Base-by-base conservation (phyloP, 2,888 invertebrate species). In the Xestia c-nigrum region DNA sequence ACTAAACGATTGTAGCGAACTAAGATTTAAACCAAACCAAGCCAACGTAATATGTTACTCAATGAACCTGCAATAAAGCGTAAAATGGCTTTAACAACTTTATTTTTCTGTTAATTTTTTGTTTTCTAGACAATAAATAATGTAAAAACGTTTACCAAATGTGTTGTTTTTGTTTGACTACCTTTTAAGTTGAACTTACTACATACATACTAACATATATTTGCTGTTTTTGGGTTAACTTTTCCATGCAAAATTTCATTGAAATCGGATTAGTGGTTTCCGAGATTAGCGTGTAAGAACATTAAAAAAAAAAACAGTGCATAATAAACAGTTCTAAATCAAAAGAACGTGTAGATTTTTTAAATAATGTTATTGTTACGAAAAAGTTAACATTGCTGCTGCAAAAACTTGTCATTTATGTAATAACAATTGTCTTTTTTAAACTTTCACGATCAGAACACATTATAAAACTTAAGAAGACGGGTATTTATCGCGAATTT, bases 91-190 rank as follows among this genome's bases (percentile, higher is more conserved):
- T 89, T 90, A 90, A 89, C 73, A 83, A 64, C 63, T 78, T 75
- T 21, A 74, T 76, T 81, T 82, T 87, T 85, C 80, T 89, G 86
- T 90, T 87, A 76, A 74, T 85, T 83, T 88, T 87, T 83, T 87
- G 85, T 87, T 89, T 87, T 74, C 64, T 82, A 87, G 82, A 66
- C 80, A 89, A 87, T 89, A 89, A 88, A 89, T 89, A 88, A 87
- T 88, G 78, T 85, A 80, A 85, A 85, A 83, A 87, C 73, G 87
- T 87, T 85, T 84, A 73, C 74, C 64, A 63, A 76, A 65, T 65
- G n/a, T 80, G 21, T 81, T 69, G 73, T 80, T 82, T 86, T 81
- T 72, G 73, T 83, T 80, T 86, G 74, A 66, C 10, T 81, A 12
- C 3, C 21, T 72, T 47, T n/a, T 57, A 68, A 7, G 38, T 46